Conservation (phyloP, 2,797 vertebrate species). For the Leucoraja ocellata region DNA sequence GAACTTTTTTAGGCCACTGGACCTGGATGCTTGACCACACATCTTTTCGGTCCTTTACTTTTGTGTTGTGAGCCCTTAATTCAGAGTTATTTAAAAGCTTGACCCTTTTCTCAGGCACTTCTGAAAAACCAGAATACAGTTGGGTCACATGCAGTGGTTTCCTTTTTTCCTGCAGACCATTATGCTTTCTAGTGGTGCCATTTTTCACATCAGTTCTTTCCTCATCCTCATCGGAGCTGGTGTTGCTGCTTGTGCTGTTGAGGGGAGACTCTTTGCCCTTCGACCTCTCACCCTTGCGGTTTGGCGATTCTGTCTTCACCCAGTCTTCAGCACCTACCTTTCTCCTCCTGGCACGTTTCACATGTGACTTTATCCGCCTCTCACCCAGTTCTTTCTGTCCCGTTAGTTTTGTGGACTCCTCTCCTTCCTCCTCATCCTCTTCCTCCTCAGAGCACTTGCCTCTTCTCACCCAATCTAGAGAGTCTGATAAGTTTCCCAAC, state of each 20-base stretch:
- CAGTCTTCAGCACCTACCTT: conserved; percentile 70
- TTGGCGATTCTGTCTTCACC: conserved; percentile 67
- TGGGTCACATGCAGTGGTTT: conserved; percentile 68
- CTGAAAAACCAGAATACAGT: conserved; percentile 75
- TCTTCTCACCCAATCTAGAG: conserved; percentile 48
- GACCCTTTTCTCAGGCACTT: conserved; percentile 84
- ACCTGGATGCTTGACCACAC: conserved; percentile 98
- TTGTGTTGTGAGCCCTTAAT: conserved; percentile 73
- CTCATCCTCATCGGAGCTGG: conserved; percentile 80
- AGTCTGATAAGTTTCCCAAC: conserved; percentile 42
- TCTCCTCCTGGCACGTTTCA: conserved; percentile 74
- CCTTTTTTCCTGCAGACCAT: conserved; percentile 84
- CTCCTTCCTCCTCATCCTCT: conserved; percentile 49
- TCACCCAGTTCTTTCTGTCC: conserved; percentile 57
- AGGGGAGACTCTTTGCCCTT: conserved; percentile 59
- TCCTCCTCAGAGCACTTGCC: conserved; percentile 49
- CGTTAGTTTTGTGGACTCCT: conserved; percentile 48
- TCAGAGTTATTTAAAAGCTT: conserved; percentile 71
- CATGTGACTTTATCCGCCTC: conserved; percentile 64
- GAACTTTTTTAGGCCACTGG: conserved; percentile 94
- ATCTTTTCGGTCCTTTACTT: conserved; percentile 89
- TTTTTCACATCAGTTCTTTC: conserved; percentile 76
- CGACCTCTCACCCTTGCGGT: conserved; percentile 65
- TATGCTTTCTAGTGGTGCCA: conserved; percentile 82
- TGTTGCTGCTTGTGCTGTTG: conserved; percentile 61